These are phyloP conservation scores for Catostylus mosaicus DNA, from an alignment of 30 jellyfish, hydroid and myxozoan genomes.

Conservation along the genomic window DNA sequence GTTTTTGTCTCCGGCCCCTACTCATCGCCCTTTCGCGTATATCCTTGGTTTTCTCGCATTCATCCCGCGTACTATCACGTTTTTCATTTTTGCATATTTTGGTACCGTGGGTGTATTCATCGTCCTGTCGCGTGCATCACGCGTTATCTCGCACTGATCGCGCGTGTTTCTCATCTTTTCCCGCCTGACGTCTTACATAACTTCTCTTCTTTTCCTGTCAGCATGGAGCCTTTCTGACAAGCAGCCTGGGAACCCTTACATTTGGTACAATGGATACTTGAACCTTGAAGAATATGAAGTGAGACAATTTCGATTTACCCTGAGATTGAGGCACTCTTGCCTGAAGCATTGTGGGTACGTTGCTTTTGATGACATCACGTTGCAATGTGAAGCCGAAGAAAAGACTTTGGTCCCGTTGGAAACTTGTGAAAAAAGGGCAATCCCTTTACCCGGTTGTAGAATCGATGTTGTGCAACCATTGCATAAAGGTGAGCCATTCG, in stretches of 20 bases:
- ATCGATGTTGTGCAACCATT: constrained; percentile 77
- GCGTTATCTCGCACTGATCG: background rate
- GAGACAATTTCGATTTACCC: constrained; percentile 57
- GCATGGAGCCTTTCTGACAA: constrained; percentile 71
- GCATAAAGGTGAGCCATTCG: constrained; percentile 57
- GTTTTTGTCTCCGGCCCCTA: too few species aligned
- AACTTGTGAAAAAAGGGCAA: constrained; percentile 55
- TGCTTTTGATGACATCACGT: constrained; percentile 73
- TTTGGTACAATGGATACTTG: constrained; percentile 52
- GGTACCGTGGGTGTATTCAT: too few species aligned
- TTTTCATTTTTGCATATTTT: too few species aligned
- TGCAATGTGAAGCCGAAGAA: constrained; percentile 68
- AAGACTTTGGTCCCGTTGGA: constrained; percentile 22
- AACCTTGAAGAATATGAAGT: constrained; percentile 24
- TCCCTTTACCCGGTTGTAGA: constrained; percentile 63
- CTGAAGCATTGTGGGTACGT: constrained; percentile 68
- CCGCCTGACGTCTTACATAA: background rate
- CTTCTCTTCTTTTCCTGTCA: background rate
- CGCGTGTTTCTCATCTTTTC: background rate
- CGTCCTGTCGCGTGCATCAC: too few species aligned
- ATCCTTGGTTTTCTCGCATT: too few species aligned
- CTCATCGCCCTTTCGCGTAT: too few species aligned
- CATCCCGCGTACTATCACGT: too few species aligned
- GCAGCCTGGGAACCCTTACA: constrained; percentile 57
- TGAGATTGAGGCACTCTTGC: constrained; percentile 35